Base-by-base conservation (phyloP, 2,797 vertebrate species). In the Limnodromus scolopaceus region DNA sequence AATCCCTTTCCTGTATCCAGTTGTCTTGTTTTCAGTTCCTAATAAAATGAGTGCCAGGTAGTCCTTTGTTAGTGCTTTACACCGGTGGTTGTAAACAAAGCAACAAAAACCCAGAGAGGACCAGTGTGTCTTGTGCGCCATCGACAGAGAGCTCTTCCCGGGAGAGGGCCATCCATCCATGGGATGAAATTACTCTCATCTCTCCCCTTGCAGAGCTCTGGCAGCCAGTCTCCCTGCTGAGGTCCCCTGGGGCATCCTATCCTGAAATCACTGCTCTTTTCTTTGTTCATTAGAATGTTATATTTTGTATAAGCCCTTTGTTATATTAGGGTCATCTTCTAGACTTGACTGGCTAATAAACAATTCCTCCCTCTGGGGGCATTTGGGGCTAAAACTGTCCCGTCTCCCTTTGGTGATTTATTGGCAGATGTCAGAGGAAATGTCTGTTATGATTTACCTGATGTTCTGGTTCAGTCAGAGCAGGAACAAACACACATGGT, bases 311-410 rank as follows among this genome's bases (percentile, higher is more conserved):
- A 93, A 91, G 60, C 36, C n/a, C 53, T 86, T 81, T 94, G 83
- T 94, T 96, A 84, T 94, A 93, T 94, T 83, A 93, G 61, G 69
- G 85, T 96, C 92, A 88, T 92, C 68, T 57, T 64, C 82, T 69
- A 65, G 76, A 38, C 74, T 46, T 96, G 92, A 75, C 87, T 90
- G 86, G 77, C 69, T 95, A 93, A 94, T 96, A 93, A 96, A 92
- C 60, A 92, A 58, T 92, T 75, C 45, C 49, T 93, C 61, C 87
- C 76, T 90, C 86, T 78, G 55, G 68, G 87, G 64, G 28, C 36
- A 13, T 87, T 81, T 86, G 76, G 34, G 61, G 63, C 77, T 86
- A 38, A 64, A 68, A 54, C 57, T 83, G 48, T 71, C 79, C 83
- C 65, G 20, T 64, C 61, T 94, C 24, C 75, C 39, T 46, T 57